A percentile compares a stretch with the other conserved stretches of the same genome.
Conservation (phyloP, 2,113 vertebrate genomes). For the Alligator mississippiensis region DNA sequence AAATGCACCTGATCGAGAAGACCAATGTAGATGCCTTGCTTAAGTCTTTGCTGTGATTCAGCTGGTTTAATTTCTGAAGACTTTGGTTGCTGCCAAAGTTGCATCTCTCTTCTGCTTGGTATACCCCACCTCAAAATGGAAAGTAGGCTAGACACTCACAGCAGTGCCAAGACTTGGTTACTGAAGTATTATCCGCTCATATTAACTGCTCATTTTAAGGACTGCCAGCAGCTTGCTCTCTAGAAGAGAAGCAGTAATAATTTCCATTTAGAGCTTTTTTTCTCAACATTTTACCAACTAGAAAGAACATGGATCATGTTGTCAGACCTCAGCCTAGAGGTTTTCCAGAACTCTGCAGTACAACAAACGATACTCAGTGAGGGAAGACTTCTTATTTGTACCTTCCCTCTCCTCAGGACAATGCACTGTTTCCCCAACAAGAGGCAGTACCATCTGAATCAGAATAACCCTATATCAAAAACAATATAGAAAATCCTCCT, state of each 20-base stretch:
- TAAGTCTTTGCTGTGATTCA: neutral
- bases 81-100: neutral
- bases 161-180: constrained; percentile 23
- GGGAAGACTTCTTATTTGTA: fast-evolving
- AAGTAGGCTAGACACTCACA: neutral
- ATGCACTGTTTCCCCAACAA: neutral
- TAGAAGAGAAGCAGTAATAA: neutral
- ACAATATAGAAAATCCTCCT: neutral
- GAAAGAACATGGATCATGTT: neutral
- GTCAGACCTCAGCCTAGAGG: neutral
- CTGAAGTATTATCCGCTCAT: neutral
- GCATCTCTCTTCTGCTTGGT: neutral
- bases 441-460: neutral
- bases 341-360: neutral
- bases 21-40: neutral
- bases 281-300: constrained; percentile 28
- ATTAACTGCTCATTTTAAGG: neutral
- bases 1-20: fast-evolving
- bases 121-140: neutral
- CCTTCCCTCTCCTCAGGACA: neutral
- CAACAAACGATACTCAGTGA: neutral
- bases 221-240: neutral
- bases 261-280: constrained; percentile 5
- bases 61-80: neutral
- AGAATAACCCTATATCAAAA: neutral